Evolutionary conservation across 2,797 vertebrate species (phyloP).

Genomic region (Notolepis coatsorum): DNA sequence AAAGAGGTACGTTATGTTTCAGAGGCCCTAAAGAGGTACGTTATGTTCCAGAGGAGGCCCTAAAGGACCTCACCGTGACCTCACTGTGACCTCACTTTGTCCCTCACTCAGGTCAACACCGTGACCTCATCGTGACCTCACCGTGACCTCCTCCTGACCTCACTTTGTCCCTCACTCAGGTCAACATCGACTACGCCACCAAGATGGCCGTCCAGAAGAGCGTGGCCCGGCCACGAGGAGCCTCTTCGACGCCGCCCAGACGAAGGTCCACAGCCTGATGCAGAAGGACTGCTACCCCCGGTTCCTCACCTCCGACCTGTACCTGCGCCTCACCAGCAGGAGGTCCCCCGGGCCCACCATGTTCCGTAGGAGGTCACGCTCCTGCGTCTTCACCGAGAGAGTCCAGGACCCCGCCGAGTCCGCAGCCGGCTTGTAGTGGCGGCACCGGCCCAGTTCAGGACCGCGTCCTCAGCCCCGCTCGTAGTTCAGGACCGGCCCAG

Average conservation of each 20-base stretch:
- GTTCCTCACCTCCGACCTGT: slow-evolving; percentile 90
- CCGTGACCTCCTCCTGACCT: no score
- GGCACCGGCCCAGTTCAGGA: no score
- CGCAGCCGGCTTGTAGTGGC: slow-evolving; percentile 73
- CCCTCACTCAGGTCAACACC: no score
- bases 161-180: slow-evolving; percentile 71
- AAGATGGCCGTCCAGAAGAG: slow-evolving; percentile 82
- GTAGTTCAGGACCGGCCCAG: no score
- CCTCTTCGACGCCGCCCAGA: slow-evolving; percentile 89
- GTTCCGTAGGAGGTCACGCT: slow-evolving; percentile 90
- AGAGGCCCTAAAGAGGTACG: no score
- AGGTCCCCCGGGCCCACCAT: slow-evolving; percentile 74
- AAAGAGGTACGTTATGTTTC: no score
- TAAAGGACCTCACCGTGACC: no score
- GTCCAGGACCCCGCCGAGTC: slow-evolving; percentile 79
- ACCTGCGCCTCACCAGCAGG: slow-evolving; percentile 81
- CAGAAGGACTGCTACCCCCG: slow-evolving; percentile 95
- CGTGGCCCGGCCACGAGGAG: slow-evolving; percentile 72
- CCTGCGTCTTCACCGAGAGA: slow-evolving; percentile 90
- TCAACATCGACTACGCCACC: slow-evolving; percentile 94
- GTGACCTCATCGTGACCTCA: no score
- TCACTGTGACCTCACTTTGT: no score
- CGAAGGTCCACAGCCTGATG: slow-evolving; percentile 91
- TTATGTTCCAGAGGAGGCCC: no score
- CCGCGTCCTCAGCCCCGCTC: no score